Evolutionary conservation across 2,797 vertebrate genomes (phyloP).

Genomic region (Naso thynnoides): DNA sequence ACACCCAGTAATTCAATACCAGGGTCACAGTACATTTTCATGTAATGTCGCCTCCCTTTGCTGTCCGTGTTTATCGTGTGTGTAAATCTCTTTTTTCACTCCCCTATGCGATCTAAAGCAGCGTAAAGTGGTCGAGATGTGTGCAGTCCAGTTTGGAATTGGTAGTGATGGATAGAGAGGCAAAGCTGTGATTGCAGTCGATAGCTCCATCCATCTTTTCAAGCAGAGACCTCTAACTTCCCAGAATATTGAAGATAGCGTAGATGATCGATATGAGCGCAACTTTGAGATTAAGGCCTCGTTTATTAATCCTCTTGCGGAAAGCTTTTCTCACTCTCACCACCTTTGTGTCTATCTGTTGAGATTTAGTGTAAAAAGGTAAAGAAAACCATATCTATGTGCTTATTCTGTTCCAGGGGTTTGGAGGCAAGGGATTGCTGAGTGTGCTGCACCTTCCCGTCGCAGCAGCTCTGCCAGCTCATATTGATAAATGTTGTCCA

Average conservation of each 20-base stretch:
- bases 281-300: slow-evolving; percentile 39
- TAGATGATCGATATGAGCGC: slow-evolving; percentile 47
- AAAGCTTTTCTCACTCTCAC: slow-evolving; percentile 18
- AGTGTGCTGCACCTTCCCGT: slow-evolving; percentile 27
- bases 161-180: slow-evolving; percentile 39
- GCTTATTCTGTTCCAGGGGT: slow-evolving; percentile 41
- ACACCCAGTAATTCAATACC: slow-evolving; percentile 70
- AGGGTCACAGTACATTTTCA: slow-evolving; percentile 50
- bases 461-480: slow-evolving; percentile 28
- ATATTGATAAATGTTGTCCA: slow-evolving; percentile 55
- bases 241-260: slow-evolving; percentile 26
- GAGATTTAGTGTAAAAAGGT: slow-evolving; percentile 38
- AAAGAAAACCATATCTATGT: slow-evolving; percentile 31
- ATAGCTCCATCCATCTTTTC: slow-evolving; percentile 51
- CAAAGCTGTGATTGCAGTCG: slow-evolving; percentile 27
- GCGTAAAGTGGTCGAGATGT: slow-evolving; percentile 21
- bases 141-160: slow-evolving; percentile 26
- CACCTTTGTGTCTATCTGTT: slow-evolving; percentile 27
- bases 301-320: slow-evolving; percentile 46
- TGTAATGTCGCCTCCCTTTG: slow-evolving; percentile 6
- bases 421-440: slow-evolving; percentile 45
- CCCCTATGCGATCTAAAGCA: slow-evolving; percentile 7
- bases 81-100: slow-evolving; percentile 14
- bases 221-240: slow-evolving; percentile 18
- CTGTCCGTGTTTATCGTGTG: slow-evolving; percentile 21